Evolutionary conservation across 2,888 invertebrate genomes (phyloP), one percentile per base, ranked within the genome.

Genomic region (Mythimna loreyi): DNA sequence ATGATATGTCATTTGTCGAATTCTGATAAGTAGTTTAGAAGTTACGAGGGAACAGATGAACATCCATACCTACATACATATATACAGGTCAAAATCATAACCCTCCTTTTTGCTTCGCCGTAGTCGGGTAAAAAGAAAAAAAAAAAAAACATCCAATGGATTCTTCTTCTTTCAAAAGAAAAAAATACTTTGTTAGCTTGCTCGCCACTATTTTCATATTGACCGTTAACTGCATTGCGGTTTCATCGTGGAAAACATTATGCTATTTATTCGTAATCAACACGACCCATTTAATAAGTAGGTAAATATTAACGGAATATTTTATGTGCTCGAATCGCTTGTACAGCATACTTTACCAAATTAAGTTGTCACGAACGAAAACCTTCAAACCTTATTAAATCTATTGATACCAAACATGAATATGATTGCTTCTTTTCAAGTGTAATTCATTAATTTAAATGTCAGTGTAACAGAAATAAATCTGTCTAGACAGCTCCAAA

Each of bases 401-500:
- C 16, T 40, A 40, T 16, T 33, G 7, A 28, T 19, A 19, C 21
- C 7, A 13, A 13, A 11, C 6, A 6, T 53, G 6, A 21, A 33
- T 65, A 23, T 23, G 13, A 25, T 16, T 45, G 23, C 3, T 45
- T 25, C 11, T 30, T 53, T 50, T 36, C 11, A 66, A 19, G 40
- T 53, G 1, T 30, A 66, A 25, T 55, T 28, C 45, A 9, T 21
- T 25, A 11, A 25, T 47, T 47, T 40, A 21, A 13, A 66, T 45
- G 55, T 16, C 43, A 23, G 25, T 66, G 19, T 30, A 30, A 52
- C 33, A 72, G 33, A 55, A 71, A 49, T 59, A 59, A 55, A 69
- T 53, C 30, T 23, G 40, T 53, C 58, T 45, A 76, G 36, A 28
- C 30, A 69, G 52, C 25, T 77, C 53, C 77, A 69, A 58, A 16